Evolutionary conservation across 2,888 invertebrate species (phyloP).

Genomic region (Lymantria dispar): DNA sequence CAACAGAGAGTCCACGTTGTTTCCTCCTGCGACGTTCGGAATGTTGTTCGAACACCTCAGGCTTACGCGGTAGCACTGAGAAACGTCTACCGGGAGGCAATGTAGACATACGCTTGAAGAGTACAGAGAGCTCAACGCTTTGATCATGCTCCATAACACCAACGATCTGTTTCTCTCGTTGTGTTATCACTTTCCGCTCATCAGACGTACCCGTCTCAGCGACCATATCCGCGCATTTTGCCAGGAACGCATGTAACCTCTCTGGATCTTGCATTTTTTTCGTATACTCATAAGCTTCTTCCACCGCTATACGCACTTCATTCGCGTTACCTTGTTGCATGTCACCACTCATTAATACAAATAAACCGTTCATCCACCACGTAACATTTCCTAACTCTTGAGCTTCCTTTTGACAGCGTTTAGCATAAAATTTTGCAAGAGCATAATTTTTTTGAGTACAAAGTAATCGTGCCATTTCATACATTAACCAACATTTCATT

Average conservation of each 20-base stretch:
- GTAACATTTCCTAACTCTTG: constrained; percentile 57
- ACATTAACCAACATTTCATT: constrained; percentile 75
- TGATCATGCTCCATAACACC: constrained; percentile 58
- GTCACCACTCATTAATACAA: constrained; percentile 71
- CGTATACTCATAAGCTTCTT: constrained; percentile 67
- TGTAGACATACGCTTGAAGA: constrained; percentile 70
- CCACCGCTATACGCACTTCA: constrained; percentile 69
- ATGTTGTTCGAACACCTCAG: constrained; percentile 35
- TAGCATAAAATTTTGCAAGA: constrained; percentile 70
- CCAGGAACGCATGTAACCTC: constrained; percentile 63
- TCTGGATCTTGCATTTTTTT: constrained; percentile 68
- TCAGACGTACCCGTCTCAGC: constrained; percentile 56
- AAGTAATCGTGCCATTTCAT: constrained; percentile 66
- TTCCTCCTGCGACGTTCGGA: constrained; percentile 55
- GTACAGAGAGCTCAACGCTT: constrained; percentile 57
- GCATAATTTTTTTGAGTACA: constrained; percentile 71
- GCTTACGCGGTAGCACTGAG: constrained; percentile 61
- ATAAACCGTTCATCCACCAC: constrained; percentile 74
- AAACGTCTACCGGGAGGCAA: constrained; percentile 65
- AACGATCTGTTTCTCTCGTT: constrained; percentile 60
- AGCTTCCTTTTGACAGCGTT: constrained; percentile 70
- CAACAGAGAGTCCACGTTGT: constrained; percentile 64
- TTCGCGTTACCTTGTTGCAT: constrained; percentile 76
- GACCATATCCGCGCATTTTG: constrained; percentile 66
- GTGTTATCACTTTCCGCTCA: constrained; percentile 62